These are phyloP conservation scores for Homalodisca vitripennis DNA, from an alignment of 1,140 invertebrate species.

Conservation along the genomic window DNA sequence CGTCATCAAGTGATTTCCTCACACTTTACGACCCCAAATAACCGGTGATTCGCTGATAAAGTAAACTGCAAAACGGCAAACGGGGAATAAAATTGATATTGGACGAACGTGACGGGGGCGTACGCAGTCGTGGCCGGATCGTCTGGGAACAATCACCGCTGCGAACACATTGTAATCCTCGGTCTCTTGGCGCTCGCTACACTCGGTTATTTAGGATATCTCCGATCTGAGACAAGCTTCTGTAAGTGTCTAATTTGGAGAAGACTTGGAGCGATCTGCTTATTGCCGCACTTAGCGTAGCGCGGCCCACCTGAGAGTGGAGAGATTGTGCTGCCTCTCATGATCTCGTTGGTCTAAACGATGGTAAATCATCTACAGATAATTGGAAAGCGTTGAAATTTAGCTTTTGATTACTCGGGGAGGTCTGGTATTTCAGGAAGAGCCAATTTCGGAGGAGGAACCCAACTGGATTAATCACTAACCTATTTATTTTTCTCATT, in stretches of 20 bases:
- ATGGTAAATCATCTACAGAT: too few species aligned
- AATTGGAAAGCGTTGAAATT: too few species aligned
- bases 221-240: conserved; percentile 28
- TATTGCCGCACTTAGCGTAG: conserved; percentile 27
- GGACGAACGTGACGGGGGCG: conserved; percentile 1
- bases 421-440: too few species aligned
- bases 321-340: too few species aligned
- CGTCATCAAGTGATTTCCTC: conserved; percentile 10
- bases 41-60: conserved; percentile 13
- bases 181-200: not conserved
- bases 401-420: too few species aligned
- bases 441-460: too few species aligned
- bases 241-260: conserved; percentile 28
- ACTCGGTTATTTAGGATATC: conserved; percentile 29
- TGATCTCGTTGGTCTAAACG: too few species aligned
- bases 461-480: too few species aligned
- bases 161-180: conserved; percentile 27
- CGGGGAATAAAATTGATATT: conserved; percentile 20
- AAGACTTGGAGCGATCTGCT: conserved; percentile 14
- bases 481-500: too few species aligned
- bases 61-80: conserved; percentile 6
- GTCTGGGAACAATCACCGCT: conserved; percentile 8
- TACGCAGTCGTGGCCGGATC: not conserved
- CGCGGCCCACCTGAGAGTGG: not conserved
- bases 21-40: conserved; percentile 12